A percentile compares a stretch with the other conserved stretches of the same genome.
These are phyloP conservation scores for Acinonyx jubatus DNA, from an alignment of 2,113 vertebrate genomes.

Conservation along the genomic window DNA sequence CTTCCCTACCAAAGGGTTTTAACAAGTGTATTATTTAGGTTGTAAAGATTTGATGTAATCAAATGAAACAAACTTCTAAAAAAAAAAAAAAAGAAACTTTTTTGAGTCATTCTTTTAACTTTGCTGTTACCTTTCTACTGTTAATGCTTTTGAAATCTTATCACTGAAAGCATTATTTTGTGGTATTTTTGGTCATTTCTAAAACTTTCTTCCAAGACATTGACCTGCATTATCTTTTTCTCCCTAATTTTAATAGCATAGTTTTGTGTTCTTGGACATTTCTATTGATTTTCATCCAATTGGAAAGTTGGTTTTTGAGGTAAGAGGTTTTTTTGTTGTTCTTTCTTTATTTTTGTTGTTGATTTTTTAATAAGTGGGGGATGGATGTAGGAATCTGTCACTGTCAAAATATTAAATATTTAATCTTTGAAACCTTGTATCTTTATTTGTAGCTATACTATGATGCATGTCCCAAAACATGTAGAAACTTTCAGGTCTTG, in stretches of 20 bases:
- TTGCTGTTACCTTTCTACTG: not conserved
- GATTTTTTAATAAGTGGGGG: not conserved
- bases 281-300: slow-evolving; percentile 81
- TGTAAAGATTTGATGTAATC: not conserved
- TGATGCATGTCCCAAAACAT: slow-evolving; percentile 92
- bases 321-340: slow-evolving; percentile 73
- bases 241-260: slow-evolving; percentile 78
- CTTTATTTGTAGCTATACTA: slow-evolving; percentile 89
- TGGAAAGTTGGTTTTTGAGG: slow-evolving; percentile 93
- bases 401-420: slow-evolving; percentile 12
- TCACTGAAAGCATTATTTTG: not conserved
- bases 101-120: not conserved
- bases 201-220: not conserved
- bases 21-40: not conserved
- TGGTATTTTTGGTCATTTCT: slow-evolving; percentile 28
- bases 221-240: slow-evolving; percentile 58
- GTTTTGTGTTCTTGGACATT: slow-evolving; percentile 92
- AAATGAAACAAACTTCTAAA: not conserved
- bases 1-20: not conserved
- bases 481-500: slow-evolving; percentile 90
- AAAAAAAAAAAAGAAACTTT: not conserved
- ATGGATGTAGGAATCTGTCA: not conserved
- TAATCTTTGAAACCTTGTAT: slow-evolving; percentile 26
- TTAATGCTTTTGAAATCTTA: not conserved
- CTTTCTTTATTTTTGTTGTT: not conserved